A percentile compares a stretch with the other conserved stretches of the same genome.
phyloP scores from a whole-genome alignment of 2,888 invertebrate species.

The Cataglyphis livida region DNA sequence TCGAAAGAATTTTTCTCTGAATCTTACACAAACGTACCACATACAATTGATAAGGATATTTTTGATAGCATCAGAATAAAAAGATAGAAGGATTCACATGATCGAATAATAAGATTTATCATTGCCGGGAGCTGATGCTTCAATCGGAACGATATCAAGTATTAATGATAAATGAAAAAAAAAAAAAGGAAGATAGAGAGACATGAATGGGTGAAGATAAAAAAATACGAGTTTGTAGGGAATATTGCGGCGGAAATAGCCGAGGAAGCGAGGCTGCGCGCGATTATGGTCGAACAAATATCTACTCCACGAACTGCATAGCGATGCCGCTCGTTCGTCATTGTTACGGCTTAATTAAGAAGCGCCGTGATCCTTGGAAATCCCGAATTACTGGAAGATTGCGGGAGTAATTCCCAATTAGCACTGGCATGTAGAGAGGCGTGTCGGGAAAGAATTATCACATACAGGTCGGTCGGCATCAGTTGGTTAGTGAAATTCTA shows the following conservation, averaged over 20 bases:
- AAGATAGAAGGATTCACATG: slow-evolving; percentile 26
- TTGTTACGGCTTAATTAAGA: slow-evolving; percentile 78
- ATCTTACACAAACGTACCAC: not conserved
- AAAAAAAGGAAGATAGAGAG: slow-evolving; percentile 32
- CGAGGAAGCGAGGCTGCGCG: slow-evolving; percentile 35
- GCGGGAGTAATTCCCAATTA: slow-evolving; percentile 76
- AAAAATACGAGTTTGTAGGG: slow-evolving; percentile 8
- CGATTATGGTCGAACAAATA: slow-evolving; percentile 61
- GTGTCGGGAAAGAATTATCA: slow-evolving; percentile 41
- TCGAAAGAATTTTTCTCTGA: slow-evolving; percentile 13
- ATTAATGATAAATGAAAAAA: slow-evolving; percentile 63
- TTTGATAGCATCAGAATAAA: not conserved
- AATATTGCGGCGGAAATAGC: not conserved
- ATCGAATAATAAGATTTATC: slow-evolving; percentile 62
- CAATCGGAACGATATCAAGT: slow-evolving; percentile 61
- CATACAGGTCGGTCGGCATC: slow-evolving; percentile 18
- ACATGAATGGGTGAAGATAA: slow-evolving; percentile 8
- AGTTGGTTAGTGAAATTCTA: slow-evolving; percentile 31
- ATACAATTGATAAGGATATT: not conserved
- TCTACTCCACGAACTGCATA: slow-evolving; percentile 27
- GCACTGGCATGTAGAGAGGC: slow-evolving; percentile 44
- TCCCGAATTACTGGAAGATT: slow-evolving; percentile 75
- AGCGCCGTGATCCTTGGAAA: slow-evolving; percentile 71
- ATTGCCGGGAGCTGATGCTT: slow-evolving; percentile 53
- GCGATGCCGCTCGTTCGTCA: slow-evolving; percentile 69